Evolutionary conservation across 1,140 invertebrate species (phyloP).

Genomic region (Hycleus phaleratus): DNA sequence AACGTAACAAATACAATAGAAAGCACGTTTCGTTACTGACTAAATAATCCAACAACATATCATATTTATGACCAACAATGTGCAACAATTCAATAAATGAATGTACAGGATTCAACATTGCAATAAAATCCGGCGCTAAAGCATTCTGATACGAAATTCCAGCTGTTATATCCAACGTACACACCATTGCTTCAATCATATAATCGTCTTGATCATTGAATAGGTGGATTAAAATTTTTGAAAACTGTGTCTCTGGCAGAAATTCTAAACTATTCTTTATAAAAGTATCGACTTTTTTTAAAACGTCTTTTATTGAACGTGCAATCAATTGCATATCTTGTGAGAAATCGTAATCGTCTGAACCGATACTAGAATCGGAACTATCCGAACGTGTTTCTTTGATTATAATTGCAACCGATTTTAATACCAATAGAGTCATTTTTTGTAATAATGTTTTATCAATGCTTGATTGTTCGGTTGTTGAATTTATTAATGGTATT

Average conservation of each 20-base stretch:
- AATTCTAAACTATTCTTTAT: conserved; percentile 74
- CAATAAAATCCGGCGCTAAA: conserved; percentile 64
- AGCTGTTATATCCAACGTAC: conserved; percentile 77
- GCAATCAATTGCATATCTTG: conserved; percentile 84
- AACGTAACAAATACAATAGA: conserved; percentile 73
- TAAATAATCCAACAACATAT: conserved; percentile 76
- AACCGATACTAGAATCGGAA: conserved; percentile 71
- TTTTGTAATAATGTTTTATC: conserved; percentile 73
- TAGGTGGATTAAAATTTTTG: conserved; percentile 79
- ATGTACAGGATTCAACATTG: conserved; percentile 71
- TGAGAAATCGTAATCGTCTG: conserved; percentile 75
- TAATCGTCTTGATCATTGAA: conserved; percentile 88
- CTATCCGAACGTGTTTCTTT: conserved; percentile 82
- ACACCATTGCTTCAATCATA: conserved; percentile 86
- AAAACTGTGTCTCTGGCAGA: conserved; percentile 78
- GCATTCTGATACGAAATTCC: conserved; percentile 75
- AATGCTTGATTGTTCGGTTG: conserved; percentile 41
- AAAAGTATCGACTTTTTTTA: conserved; percentile 72
- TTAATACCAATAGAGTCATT: conserved; percentile 74
- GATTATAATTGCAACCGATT: conserved; percentile 82
- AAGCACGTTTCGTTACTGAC: conserved; percentile 90
- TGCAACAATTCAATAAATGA: conserved; percentile 79
- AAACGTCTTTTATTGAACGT: conserved; percentile 72
- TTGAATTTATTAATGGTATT: conserved; percentile 21
- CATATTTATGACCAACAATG: conserved; percentile 73